Evolutionary conservation across 1,140 invertebrate species (phyloP), one percentile per base, ranked within the genome.

Genomic region (Plectrocnemia conspersa): DNA sequence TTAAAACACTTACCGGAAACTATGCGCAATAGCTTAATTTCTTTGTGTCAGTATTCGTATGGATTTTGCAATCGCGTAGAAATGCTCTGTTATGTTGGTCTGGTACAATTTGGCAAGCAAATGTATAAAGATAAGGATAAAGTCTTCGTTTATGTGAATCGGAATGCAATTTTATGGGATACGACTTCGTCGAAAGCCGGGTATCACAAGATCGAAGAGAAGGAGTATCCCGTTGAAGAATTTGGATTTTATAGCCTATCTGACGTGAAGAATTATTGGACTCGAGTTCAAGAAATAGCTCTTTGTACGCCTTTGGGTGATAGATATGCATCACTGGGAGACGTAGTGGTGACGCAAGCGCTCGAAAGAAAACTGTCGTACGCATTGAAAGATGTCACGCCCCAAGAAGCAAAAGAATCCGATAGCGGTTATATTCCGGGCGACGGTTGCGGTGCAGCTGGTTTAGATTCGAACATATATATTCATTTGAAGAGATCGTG

Each of bases 121-220:
- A 72, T 74, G 33, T 64, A 79, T 5, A 83, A 83, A 63, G 82
- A 86, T 53, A 87, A 86, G 60, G 84, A 88, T 64, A 79, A 83
- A 68, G 70, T 82, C 1, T 86, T 84, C 61, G 66, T 88, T 9
- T 88, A 81, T 61, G 35, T 88, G 0, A 87, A 88, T 65, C 72
- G 69, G 11, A 75, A 69, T 23, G 76, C 78, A 1, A 70, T 75
- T 54, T 52, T 88, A 2, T 68, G 79, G 47, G 82, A 89, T 59
- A 89, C 86, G 0, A 80, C 74, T 0, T 67, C 71, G 0, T 84
- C 82, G 5, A 62, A 69, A 0, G 71, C 76, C 1, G 77, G 79
- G 3, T 86, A 86, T 66, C 73, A 82, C 58, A 74, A 78, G 54
- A 76, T 84, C 1, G 75, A 78, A 6, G 70, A 79, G 1, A 77